Evolutionary conservation across 2,888 invertebrate genomes (phyloP).

Genomic region (Acleris holmiana): DNA sequence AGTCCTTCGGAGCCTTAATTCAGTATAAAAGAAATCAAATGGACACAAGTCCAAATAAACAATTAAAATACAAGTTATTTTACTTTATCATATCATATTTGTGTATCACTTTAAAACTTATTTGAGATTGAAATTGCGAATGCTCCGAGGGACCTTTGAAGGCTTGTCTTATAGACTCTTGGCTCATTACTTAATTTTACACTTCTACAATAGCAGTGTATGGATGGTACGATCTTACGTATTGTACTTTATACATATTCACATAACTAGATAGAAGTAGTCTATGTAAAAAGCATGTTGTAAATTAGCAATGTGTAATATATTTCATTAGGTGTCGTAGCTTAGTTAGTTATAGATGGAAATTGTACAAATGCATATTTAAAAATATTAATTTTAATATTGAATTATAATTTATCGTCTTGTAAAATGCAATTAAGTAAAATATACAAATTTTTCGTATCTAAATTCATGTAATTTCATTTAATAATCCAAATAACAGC

Average conservation of each 20-base stretch:
- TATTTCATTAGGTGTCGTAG: slow-evolving; percentile 76
- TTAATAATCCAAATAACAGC: slow-evolving; percentile 2
- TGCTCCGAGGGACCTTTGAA: slow-evolving; percentile 14
- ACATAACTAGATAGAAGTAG: slow-evolving; percentile 61
- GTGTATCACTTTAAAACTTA: background rate
- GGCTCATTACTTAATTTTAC: slow-evolving; percentile 34
- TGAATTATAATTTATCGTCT: slow-evolving; percentile 80
- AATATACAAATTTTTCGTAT: slow-evolving; percentile 82
- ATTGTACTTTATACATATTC: slow-evolving; percentile 67
- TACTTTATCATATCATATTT: background rate
- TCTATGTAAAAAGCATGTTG: slow-evolving; percentile 79
- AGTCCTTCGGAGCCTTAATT: slow-evolving; percentile 9
- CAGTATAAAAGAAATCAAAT: background rate
- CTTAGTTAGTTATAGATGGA: slow-evolving; percentile 79
- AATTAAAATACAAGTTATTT: too few species aligned
- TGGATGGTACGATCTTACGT: slow-evolving; percentile 48
- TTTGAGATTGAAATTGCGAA: background rate
- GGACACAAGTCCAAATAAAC: background rate
- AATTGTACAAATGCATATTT: slow-evolving; percentile 83
- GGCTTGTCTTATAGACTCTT: slow-evolving; percentile 28
- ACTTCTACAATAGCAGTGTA: slow-evolving; percentile 34
- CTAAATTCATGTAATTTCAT: slow-evolving; percentile 45
- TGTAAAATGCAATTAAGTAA: slow-evolving; percentile 83
- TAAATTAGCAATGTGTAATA: slow-evolving; percentile 80
- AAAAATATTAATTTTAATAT: slow-evolving; percentile 76